phyloP scores from a whole-genome alignment of 1,140 invertebrate species.

The Acromyrmex charruanus region DNA sequence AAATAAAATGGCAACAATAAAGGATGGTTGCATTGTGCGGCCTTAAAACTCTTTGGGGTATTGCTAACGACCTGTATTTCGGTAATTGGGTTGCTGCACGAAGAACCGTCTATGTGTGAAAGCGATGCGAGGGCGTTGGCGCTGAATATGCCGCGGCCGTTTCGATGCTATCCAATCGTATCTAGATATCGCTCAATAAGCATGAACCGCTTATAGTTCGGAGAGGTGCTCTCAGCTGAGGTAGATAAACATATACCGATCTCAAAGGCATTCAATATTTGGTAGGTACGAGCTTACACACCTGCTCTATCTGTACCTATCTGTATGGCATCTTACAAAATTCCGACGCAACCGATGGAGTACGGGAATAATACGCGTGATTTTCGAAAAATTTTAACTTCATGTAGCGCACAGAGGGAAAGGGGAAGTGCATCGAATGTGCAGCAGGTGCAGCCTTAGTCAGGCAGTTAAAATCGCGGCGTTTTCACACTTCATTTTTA shows the following conservation, averaged over 20 bases:
- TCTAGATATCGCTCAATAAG: slow-evolving; percentile 71
- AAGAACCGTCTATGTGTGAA: slow-evolving; percentile 59
- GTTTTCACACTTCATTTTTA: slow-evolving; percentile 17
- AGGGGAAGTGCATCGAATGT: not conserved
- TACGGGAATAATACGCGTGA: not conserved
- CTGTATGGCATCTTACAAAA: slow-evolving; percentile 21
- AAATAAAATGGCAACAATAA: not conserved
- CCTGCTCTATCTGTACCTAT: slow-evolving; percentile 7
- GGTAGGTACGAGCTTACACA: slow-evolving; percentile 1
- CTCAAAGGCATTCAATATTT: slow-evolving; percentile 39
- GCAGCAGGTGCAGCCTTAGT: slow-evolving; percentile 24
- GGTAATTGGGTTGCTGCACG: slow-evolving; percentile 70
- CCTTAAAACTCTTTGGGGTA: slow-evolving; percentile 65
- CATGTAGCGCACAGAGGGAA: too few relatives aligned
- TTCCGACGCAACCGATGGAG: slow-evolving; percentile 11
- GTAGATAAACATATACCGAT: slow-evolving; percentile 28
- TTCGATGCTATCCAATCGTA: slow-evolving; percentile 50
- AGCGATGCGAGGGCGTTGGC: slow-evolving; percentile 63
- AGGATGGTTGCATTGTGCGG: slow-evolving; percentile 37
- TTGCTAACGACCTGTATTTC: slow-evolving; percentile 72
- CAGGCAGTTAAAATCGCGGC: slow-evolving; percentile 2
- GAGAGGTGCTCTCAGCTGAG: slow-evolving; percentile 25
- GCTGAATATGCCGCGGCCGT: not conserved
- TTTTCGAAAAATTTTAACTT: slow-evolving; percentile 44
- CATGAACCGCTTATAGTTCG: slow-evolving; percentile 62